phyloP scores from a whole-genome alignment of 1,140 invertebrate species.

The Polyergus mexicanus region DNA sequence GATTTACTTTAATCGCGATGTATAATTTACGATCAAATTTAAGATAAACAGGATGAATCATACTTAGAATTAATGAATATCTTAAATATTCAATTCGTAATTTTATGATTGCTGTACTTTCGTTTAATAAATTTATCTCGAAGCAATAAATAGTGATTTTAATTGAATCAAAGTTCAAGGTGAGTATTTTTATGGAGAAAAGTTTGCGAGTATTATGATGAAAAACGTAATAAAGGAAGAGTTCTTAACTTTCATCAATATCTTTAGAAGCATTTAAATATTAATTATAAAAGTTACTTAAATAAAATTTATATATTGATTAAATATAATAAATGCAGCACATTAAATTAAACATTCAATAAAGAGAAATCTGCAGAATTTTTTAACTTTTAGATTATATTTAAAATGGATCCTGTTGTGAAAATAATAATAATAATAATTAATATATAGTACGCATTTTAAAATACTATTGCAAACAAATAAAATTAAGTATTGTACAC shows the following conservation, averaged over 20 bases:
- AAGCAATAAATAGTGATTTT: conserved; percentile 36
- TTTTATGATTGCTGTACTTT: background rate
- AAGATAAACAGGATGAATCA: background rate
- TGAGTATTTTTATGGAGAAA: conserved; percentile 41
- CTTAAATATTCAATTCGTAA: conserved; percentile 16
- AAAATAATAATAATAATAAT: background rate
- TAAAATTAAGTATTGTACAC: conserved; percentile 31
- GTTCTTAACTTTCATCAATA: background rate
- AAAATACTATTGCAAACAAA: conserved; percentile 13
- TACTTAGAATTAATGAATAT: conserved; percentile 27
- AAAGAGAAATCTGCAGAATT: background rate
- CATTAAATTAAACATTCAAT: background rate
- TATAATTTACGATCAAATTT: no score
- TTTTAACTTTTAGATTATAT: background rate
- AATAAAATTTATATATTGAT: background rate
- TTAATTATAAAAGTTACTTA: background rate
- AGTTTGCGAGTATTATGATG: conserved; percentile 4
- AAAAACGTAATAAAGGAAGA: conserved; percentile 19
- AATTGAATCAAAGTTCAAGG: background rate
- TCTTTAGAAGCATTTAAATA: conserved; percentile 1
- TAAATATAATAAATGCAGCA: background rate
- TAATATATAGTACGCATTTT: background rate
- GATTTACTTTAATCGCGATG: background rate
- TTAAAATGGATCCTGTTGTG: background rate
- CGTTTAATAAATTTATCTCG: conserved; percentile 30